These are phyloP conservation scores for Pogonomyrmex barbatus DNA, from an alignment of 1,140 invertebrate species.

Conservation along the genomic window DNA sequence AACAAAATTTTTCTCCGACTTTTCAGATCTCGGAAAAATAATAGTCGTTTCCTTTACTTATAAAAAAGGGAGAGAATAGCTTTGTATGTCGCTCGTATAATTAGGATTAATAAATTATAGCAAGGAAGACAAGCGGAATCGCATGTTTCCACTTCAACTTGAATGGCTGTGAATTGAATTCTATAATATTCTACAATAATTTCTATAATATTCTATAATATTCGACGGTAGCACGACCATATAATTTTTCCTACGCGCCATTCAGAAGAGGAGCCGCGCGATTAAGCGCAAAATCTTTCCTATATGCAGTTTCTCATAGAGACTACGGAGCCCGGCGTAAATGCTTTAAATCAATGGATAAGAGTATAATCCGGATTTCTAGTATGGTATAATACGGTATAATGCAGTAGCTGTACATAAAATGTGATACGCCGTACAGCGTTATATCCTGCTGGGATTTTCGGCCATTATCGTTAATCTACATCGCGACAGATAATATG, in stretches of 20 bases:
- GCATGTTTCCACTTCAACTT: neutral
- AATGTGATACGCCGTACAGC: slow-evolving; percentile 39
- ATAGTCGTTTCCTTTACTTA: neutral
- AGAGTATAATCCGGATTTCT: slow-evolving; percentile 67
- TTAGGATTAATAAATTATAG: slow-evolving; percentile 22
- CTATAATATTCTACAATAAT: slow-evolving; percentile 36
- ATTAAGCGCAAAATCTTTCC: slow-evolving; percentile 70
- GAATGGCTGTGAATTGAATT: slow-evolving; percentile 8
- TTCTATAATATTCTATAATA: slow-evolving; percentile 31
- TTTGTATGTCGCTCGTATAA: neutral
- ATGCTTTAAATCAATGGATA: slow-evolving; percentile 72
- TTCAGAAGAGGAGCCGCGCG: slow-evolving; percentile 48
- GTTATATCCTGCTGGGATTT: slow-evolving; percentile 63
- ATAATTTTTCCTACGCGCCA: slow-evolving; percentile 50
- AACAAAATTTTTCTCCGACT: neutral
- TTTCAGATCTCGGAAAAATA: neutral
- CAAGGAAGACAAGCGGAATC: neutral
- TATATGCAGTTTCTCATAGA: slow-evolving; percentile 72
- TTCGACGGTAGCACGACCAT: slow-evolving; percentile 5
- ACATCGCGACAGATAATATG: slow-evolving; percentile 28
- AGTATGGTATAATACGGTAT: slow-evolving; percentile 56
- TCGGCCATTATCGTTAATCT: slow-evolving; percentile 60
- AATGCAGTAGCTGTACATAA: slow-evolving; percentile 47
- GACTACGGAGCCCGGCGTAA: slow-evolving; percentile 24
- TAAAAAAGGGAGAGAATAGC: neutral